Conservation (phyloP, 2,797 vertebrate genomes). For the Adrianichthys oophorus region DNA sequence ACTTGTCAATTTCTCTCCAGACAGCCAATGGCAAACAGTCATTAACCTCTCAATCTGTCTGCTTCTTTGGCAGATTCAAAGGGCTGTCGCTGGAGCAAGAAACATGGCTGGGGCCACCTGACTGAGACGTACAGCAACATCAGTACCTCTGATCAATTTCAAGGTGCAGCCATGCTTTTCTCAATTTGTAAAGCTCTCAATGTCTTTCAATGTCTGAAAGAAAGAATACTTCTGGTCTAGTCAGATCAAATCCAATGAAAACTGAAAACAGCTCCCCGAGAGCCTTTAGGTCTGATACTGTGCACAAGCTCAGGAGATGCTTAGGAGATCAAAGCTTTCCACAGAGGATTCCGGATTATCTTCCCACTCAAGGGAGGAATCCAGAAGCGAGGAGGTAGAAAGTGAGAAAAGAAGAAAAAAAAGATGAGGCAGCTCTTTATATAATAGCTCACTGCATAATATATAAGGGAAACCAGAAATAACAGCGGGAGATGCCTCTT, state of each 20-base stretch:
- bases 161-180: slow-evolving; percentile 1
- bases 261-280: slow-evolving; percentile 32
- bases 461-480: slow-evolving; percentile 62
- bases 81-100: slow-evolving; percentile 59
- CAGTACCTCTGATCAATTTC: slow-evolving; percentile 27
- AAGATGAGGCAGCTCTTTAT: slow-evolving; percentile 58
- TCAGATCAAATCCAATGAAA: slow-evolving; percentile 17
- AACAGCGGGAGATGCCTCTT: slow-evolving; percentile 58
- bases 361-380: slow-evolving; percentile 61
- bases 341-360: slow-evolving; percentile 59
- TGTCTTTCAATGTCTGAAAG: slow-evolving; percentile 1
- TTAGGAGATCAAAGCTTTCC: slow-evolving; percentile 59
- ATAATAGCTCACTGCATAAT: slow-evolving; percentile 67
- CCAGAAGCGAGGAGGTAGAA: slow-evolving; percentile 52
- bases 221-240: slow-evolving; percentile 5
- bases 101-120: no score
- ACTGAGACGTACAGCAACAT: slow-evolving; percentile 37
- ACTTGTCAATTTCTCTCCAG: slow-evolving; percentile 64
- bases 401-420: slow-evolving; percentile 12
- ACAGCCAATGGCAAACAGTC: slow-evolving; percentile 55
- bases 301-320: slow-evolving; percentile 12
- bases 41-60: slow-evolving; percentile 60
- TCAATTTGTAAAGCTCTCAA: slow-evolving; percentile 4
- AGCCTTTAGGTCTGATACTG: slow-evolving; percentile 21
- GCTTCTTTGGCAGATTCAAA: slow-evolving; percentile 63